phyloP scores from a whole-genome alignment of 2,797 vertebrate species.

The Molossus molossus region DNA sequence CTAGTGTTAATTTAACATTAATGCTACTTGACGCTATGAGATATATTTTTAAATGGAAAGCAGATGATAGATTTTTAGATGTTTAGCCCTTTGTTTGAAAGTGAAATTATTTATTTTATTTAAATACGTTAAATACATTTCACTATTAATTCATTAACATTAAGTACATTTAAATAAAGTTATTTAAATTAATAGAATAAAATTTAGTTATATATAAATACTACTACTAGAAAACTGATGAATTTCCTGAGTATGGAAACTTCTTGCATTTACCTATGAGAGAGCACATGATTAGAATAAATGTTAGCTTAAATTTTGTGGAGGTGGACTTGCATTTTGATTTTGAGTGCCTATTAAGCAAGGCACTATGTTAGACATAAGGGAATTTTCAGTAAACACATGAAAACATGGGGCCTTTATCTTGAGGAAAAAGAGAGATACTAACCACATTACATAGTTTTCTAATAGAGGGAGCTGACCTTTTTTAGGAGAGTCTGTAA shows the following conservation, averaged over 20 bases:
- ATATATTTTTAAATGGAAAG: constrained; percentile 49
- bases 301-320: constrained; percentile 36
- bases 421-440: not conserved
- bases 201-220: not conserved
- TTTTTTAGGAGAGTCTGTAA: not conserved
- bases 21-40: not conserved
- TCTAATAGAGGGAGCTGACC: not conserved
- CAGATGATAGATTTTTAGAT: not conserved
- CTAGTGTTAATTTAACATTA: not conserved
- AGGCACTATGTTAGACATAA: not conserved
- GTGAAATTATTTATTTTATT: constrained; percentile 36
- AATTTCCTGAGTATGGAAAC: constrained; percentile 10
- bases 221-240: constrained; percentile 8
- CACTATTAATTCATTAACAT: not conserved
- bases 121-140: not conserved
- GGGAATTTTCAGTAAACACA: not conserved
- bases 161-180: not conserved
- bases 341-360: not conserved
- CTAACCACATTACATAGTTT: not conserved
- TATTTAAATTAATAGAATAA: not conserved
- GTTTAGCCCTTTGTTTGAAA: constrained; percentile 13
- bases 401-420: not conserved
- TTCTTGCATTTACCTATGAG: not conserved
- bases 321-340: not conserved
- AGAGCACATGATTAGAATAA: not conserved